These are phyloP conservation scores for Conger conger DNA, from an alignment of 2,113 vertebrate genomes.

Conservation along the genomic window DNA sequence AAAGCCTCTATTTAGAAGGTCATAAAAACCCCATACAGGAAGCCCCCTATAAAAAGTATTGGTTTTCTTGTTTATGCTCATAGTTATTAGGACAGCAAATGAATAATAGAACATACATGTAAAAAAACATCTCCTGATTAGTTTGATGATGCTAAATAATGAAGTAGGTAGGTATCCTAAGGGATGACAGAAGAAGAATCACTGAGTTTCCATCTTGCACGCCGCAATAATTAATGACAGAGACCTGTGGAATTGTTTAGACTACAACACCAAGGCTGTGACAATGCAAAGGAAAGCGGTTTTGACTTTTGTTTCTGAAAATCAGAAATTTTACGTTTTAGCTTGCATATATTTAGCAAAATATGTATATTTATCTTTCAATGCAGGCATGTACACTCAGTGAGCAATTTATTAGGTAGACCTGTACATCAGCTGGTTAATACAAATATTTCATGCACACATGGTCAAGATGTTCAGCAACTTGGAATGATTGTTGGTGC, in stretches of 20 bases:
- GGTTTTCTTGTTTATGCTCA: background rate
- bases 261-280: background rate
- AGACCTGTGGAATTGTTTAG: background rate
- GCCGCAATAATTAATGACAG: background rate
- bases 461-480: no score
- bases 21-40: background rate
- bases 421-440: no score
- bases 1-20: no score
- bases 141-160: background rate
- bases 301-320: background rate
- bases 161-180: background rate
- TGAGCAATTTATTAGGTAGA: no score
- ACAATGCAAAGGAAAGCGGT: background rate
- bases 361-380: background rate
- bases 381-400: background rate
- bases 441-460: no score
- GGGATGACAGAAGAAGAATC: background rate
- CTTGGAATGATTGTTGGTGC: no score
- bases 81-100: slow-evolving; percentile 12
- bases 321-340: background rate
- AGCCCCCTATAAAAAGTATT: background rate
- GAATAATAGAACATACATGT: slow-evolving; percentile 25
- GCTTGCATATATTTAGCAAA: no score
- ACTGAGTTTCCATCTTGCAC: background rate
- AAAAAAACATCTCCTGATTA: background rate